Percentiles rank a stretch among this genome's conserved stretches.
These are phyloP conservation scores for Acheta domesticus DNA, from an alignment of 2,888 invertebrate genomes.

Conservation along the genomic window DNA sequence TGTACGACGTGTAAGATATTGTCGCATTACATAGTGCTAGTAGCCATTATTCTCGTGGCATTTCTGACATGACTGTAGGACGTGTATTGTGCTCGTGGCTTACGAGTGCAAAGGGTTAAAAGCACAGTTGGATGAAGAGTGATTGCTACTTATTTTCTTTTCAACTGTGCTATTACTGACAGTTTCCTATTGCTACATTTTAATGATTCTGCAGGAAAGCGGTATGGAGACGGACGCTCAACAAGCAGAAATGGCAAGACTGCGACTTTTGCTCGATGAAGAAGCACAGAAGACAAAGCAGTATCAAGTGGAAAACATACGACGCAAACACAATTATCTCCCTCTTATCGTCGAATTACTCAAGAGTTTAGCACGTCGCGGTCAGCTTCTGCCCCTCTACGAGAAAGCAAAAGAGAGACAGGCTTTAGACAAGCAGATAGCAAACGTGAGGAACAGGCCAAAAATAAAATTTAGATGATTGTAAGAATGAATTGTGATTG, in stretches of 20 bases:
- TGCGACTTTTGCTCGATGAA: conserved; percentile 75
- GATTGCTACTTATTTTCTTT: too few species aligned
- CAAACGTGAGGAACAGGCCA: conserved; percentile 45
- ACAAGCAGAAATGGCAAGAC: conserved; percentile 68
- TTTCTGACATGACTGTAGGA: too few species aligned
- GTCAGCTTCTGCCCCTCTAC: conserved; percentile 80
- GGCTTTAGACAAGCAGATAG: conserved; percentile 61
- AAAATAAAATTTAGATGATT: not conserved
- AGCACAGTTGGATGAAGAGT: too few species aligned
- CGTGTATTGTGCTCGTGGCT: too few species aligned
- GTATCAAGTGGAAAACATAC: conserved; percentile 84
- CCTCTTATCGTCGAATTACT: conserved; percentile 94
- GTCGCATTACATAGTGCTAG: too few species aligned
- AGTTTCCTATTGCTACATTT: too few species aligned
- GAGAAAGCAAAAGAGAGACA: conserved; percentile 79
- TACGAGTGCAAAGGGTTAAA: too few species aligned
- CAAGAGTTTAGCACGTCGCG: conserved; percentile 87
- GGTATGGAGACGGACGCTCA: conserved; percentile 73
- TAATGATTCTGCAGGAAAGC: conserved; percentile 46
- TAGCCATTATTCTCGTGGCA: too few species aligned
- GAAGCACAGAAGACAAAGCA: conserved; percentile 80
- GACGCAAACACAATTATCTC: conserved; percentile 94
- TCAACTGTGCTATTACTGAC: too few species aligned
- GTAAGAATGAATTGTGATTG: too few species aligned
- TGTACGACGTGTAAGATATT: too few species aligned